Conservation (phyloP, 2,888 invertebrate genomes). For the Agrochola lota region DNA sequence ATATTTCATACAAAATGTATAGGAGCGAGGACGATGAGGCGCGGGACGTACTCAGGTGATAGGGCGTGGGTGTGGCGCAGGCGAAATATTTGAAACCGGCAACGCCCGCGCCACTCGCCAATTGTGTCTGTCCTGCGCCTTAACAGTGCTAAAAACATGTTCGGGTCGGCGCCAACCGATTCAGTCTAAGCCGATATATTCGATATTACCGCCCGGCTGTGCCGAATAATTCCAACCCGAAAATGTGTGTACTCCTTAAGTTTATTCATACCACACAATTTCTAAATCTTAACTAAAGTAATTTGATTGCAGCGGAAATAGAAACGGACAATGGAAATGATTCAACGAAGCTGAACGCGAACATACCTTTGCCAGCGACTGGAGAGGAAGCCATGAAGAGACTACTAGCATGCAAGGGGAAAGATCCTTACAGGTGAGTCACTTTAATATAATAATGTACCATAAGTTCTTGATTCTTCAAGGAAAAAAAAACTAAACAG, state of each 20-base stretch:
- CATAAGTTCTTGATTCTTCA: neutral
- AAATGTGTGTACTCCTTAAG: neutral
- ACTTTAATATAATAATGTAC: neutral
- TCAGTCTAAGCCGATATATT: neutral
- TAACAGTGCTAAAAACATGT: neutral
- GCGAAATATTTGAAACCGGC: too few relatives aligned
- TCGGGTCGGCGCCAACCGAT: neutral
- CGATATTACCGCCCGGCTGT: neutral
- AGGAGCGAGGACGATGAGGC: too few relatives aligned
- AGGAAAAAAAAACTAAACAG: neutral
- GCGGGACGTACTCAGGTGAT: too few relatives aligned
- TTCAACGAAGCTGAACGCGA: slow-evolving; percentile 86
- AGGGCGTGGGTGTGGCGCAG: too few relatives aligned
- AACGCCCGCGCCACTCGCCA: too few relatives aligned
- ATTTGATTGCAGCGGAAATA: slow-evolving; percentile 72
- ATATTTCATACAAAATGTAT: too few relatives aligned
- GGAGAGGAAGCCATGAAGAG: slow-evolving; percentile 99
- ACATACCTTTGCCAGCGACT: slow-evolving; percentile 96
- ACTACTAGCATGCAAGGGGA: slow-evolving; percentile 97
- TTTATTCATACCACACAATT: neutral
- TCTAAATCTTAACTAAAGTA: neutral
- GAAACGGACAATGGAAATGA: slow-evolving; percentile 82
- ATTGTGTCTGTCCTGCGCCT: too few relatives aligned
- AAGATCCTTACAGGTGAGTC: slow-evolving; percentile 97
- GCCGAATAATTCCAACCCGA: neutral